These are phyloP conservation scores for Megalops atlanticus DNA, from an alignment of 2,113 vertebrate genomes.

Conservation along the genomic window DNA sequence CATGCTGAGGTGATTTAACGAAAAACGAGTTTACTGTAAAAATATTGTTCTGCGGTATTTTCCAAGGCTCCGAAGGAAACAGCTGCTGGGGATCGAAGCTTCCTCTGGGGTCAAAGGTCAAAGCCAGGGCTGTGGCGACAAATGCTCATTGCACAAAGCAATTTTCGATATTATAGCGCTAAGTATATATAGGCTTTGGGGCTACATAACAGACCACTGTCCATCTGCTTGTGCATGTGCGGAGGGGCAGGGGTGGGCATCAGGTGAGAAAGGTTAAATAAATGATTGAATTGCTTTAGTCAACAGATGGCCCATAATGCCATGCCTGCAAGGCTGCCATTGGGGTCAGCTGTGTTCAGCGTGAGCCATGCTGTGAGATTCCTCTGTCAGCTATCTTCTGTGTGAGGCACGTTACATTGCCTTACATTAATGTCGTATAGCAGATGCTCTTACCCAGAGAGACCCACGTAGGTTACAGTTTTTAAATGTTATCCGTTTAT, in stretches of 20 bases:
- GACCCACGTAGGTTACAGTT: no score
- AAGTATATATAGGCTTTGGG: no score
- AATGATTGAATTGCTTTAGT: constrained; percentile 24
- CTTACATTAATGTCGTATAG: no score
- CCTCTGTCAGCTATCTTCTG: neutral
- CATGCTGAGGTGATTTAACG: neutral
- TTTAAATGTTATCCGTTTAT: no score
- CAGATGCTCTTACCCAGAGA: no score
- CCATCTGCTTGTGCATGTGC: neutral
- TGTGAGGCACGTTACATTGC: neutral
- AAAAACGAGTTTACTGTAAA: no score
- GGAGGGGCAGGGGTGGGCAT: neutral
- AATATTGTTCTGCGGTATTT: no score
- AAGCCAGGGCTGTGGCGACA: neutral
- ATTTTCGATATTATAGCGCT: neutral
- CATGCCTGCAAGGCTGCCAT: constrained; percentile 10
- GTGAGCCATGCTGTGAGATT: neutral
- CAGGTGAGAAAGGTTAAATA: constrained; percentile 11
- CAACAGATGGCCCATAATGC: constrained; percentile 22
- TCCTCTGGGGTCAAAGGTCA: no score
- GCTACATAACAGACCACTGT: neutral
- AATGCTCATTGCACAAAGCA: neutral
- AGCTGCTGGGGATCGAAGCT: no score
- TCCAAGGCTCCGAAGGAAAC: no score
- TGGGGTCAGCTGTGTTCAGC: neutral